Percentiles rank a stretch among this genome's conserved stretches.
Conservation (phyloP, 2,888 invertebrate species). For the Eristalinus sepulchralis region DNA sequence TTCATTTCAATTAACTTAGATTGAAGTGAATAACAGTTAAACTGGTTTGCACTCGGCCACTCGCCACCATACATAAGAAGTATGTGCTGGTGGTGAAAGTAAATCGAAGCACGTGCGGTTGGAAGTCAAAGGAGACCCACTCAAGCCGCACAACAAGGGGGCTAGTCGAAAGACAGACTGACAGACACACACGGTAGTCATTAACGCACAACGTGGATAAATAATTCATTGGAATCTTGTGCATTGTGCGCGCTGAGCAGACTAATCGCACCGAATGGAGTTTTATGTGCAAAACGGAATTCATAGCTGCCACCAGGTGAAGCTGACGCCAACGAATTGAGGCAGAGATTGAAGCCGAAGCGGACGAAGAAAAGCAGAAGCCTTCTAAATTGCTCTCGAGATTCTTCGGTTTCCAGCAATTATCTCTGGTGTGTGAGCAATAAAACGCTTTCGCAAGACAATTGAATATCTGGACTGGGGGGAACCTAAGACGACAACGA, state of each 20-base stretch:
- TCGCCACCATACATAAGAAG: background rate
- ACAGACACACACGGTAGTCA: slow-evolving; percentile 56
- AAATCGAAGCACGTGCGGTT: slow-evolving; percentile 71
- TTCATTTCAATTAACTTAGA: slow-evolving; percentile 54
- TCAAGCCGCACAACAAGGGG: background rate
- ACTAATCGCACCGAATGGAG: slow-evolving; percentile 32
- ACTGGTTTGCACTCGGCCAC: slow-evolving; percentile 40
- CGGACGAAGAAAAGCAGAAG: background rate
- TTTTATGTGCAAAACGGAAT: slow-evolving; percentile 19
- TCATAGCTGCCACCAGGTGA: slow-evolving; percentile 14
- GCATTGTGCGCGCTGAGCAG: slow-evolving; percentile 18
- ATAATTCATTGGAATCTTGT: slow-evolving; percentile 65
- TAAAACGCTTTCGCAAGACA: slow-evolving; percentile 67
- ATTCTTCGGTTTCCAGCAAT: slow-evolving; percentile 38
- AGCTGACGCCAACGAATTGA: background rate
- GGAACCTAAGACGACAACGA: background rate
- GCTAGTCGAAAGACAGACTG: background rate
- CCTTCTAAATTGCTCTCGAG: slow-evolving; percentile 35
- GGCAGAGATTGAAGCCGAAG: background rate
- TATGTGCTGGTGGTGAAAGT: slow-evolving; percentile 62
- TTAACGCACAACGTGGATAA: slow-evolving; percentile 59
- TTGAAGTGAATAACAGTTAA: slow-evolving; percentile 54
- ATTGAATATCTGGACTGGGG: slow-evolving; percentile 56
- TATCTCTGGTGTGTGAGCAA: slow-evolving; percentile 51
- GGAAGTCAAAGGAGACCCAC: slow-evolving; percentile 55